A percentile compares a stretch with the other conserved stretches of the same genome.
Conservation (phyloP, 92 coral and sea anemone species). For the Siderastrea radians region DNA sequence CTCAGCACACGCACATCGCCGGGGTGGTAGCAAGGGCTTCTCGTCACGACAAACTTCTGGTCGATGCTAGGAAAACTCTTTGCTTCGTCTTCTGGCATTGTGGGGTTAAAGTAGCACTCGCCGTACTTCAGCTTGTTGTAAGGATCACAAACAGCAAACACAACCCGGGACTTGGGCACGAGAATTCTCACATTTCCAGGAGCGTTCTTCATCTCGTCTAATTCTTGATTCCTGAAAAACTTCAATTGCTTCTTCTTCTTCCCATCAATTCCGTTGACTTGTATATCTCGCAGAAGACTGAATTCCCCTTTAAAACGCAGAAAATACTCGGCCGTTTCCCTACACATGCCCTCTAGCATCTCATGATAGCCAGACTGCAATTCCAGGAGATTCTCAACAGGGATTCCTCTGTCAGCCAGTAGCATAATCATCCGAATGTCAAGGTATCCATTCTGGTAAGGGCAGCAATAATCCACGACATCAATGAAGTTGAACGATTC, state of each 20-base stretch:
- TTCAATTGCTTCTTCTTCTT: conserved; percentile 3
- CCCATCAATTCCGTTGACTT: conserved; percentile 31
- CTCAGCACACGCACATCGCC: conserved; percentile 88
- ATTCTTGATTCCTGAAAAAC: conserved; percentile 38
- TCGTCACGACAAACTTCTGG: conserved; percentile 69
- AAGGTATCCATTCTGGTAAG: conserved; percentile 74
- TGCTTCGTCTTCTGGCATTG: conserved; percentile 59
- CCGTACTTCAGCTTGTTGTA: conserved; percentile 64
- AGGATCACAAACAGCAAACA: conserved; percentile 79
- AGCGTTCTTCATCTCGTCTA: conserved; percentile 29
- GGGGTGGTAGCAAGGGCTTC: conserved; percentile 86
- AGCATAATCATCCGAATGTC: conserved; percentile 64
- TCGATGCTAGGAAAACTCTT: conserved; percentile 43
- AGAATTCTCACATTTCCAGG: conserved; percentile 5
- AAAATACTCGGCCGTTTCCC: conserved; percentile 62
- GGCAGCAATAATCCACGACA: conserved; percentile 68
- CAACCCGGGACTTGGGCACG: conserved; percentile 64
- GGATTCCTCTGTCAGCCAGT: conserved; percentile 69
- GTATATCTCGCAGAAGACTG: conserved; percentile 37
- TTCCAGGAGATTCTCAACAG: conserved; percentile 19
- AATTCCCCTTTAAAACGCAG: conserved; percentile 63
- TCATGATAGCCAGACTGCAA: conserved; percentile 60
- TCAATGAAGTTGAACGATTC: conserved; percentile 8
- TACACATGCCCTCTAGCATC: conserved; percentile 53
- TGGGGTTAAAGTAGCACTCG: conserved; percentile 73